These are phyloP conservation scores for Pogonus chalceus DNA, from an alignment of 1,140 invertebrate species.

Conservation along the genomic window DNA sequence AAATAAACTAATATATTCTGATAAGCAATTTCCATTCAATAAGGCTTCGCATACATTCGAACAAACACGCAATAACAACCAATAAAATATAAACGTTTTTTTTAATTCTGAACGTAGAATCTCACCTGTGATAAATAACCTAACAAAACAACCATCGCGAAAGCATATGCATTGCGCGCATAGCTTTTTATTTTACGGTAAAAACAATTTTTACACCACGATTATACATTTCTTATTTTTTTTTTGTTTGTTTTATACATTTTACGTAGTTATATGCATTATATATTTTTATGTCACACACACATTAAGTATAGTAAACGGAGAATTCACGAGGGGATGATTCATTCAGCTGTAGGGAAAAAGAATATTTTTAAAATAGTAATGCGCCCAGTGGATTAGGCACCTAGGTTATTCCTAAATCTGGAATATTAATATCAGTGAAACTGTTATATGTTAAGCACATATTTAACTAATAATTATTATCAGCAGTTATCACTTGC, in stretches of 20 bases:
- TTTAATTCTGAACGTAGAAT: conserved; percentile 17
- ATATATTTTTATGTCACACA: neutral
- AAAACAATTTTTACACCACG: conserved; percentile 9
- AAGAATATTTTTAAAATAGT: conserved; percentile 4
- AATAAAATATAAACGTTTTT: conserved; percentile 17
- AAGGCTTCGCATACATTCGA: conserved; percentile 16
- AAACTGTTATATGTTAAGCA: no score
- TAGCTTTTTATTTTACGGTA: conserved; percentile 14
- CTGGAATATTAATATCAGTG: no score
- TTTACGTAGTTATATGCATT: neutral
- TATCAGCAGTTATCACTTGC: no score
- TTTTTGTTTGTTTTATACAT: neutral
- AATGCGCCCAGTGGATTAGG: no score
- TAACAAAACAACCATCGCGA: conserved; percentile 29
- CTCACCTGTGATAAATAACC: conserved; percentile 32
- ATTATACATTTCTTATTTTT: conserved; percentile 1
- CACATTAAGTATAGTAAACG: conserved; percentile 3
- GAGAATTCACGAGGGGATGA: neutral
- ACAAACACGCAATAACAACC: conserved; percentile 13
- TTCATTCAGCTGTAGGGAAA: neutral
- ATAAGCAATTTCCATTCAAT: neutral
- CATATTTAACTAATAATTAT: no score
- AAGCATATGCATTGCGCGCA: conserved; percentile 35
- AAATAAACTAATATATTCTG: neutral
- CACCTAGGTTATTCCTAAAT: no score